A percentile compares a stretch with the other conserved stretches of the same genome.
phyloP scores from a whole-genome alignment of 2,113 vertebrate genomes.

The Poicephalus meyeri region DNA sequence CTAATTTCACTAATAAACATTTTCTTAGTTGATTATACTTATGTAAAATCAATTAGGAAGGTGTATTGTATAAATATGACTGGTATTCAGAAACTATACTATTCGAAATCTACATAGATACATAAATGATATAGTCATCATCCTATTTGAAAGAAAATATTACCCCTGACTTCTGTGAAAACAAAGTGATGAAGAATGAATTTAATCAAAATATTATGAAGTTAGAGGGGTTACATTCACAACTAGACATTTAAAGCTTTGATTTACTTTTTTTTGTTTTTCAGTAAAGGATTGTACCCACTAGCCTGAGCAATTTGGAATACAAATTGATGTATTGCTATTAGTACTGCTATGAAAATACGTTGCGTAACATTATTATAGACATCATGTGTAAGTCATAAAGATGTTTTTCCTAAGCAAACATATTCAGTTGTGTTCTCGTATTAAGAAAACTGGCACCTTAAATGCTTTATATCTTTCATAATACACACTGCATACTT shows the following conservation, averaged over 20 bases:
- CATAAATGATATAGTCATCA: neutral
- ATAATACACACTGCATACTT: neutral
- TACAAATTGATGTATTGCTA: neutral
- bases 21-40: neutral
- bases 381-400: neutral
- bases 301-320: neutral
- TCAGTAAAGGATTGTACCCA: neutral
- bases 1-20: neutral
- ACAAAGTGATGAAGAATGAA: neutral
- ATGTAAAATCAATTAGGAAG: neutral
- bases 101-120: neutral
- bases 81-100: neutral
- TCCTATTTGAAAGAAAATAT: neutral
- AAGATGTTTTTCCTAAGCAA: neutral
- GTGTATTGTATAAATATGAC: neutral
- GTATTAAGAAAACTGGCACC: neutral
- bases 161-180: neutral
- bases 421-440: neutral
- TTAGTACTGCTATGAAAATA: neutral
- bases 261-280: neutral
- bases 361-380: neutral
- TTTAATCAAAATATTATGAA: neutral
- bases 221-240: neutral
- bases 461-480: neutral
- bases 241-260: neutral